Base-by-base conservation (phyloP, 1,140 invertebrate species). In the Scaptodrosophila lebanonensis region DNA sequence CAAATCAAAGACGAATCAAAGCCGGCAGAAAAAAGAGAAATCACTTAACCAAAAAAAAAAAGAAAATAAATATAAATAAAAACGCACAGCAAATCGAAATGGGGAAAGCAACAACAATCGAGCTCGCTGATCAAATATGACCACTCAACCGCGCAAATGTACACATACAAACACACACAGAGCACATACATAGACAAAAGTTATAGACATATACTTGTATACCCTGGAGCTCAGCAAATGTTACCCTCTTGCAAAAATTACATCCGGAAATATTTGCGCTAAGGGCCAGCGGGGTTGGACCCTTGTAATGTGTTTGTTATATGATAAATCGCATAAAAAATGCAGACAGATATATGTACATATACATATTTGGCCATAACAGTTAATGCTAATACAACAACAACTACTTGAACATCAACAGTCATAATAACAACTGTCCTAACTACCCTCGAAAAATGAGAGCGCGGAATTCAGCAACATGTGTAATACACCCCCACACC, bases 241-340 rank as follows among this genome's bases (percentile, higher is more conserved):
- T 57, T 47, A 38, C 42, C 35, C 43, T 29, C 58, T 72, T 68
- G 73, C 75, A 51, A 79, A 68, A 79, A 25, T 4, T n/a, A n/a
- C n/a, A n/a, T 8, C 22, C 3, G 22, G 8, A 25, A 25, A 82
- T 79, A 79, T 79, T 79, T 79, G 73, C 73, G 69, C 73, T 9
- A 42, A 20, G 42, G 25, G 12, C 2, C 1, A 13, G 13, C 7
- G 8, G 1, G 0, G 27, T 9, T 5, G 16, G 22, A 38, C 8
- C 35, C 16, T 66, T 43, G 66, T 82, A 82, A 82, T 82, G 75
- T 82, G 69, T 82, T 70, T 82, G 75, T 82, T 82, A 83, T 82
- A 82, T 83, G 76, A 30, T 82, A 82, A 82, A 83, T 82, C 76
- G 66, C 62, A 82, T 83, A 83, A 82, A 82, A 79, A 79, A 82